Base-by-base conservation (phyloP, 2,113 vertebrate genomes). In the Theristicus caerulescens region DNA sequence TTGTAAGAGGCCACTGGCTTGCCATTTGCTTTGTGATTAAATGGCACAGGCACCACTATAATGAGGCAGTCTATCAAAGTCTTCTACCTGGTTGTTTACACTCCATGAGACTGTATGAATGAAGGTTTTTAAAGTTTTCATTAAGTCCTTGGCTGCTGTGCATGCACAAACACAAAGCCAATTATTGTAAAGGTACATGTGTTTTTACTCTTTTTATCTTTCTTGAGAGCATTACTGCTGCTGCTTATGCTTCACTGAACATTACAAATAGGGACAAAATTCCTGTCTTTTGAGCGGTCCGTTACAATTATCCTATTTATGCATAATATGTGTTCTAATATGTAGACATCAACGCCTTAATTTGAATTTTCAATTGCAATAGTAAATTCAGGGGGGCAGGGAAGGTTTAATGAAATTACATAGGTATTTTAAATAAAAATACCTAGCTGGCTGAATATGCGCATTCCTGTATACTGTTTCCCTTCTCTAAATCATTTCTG, bases 21-120 rank as follows among this genome's bases (percentile, higher is more conserved):
- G 69, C 70, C 1, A 0, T 91, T 85, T 94, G 83, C 61, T 88
- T 94, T 88, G 82, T 96, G 86, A 97, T 96, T 96, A 96, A 97
- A 94, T 49, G 46, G 94, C 70, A 80, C 34, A 82, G 85, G 77
- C 67, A 94, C 38, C 66, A 76, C 72, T 71, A 71, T 92, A 96
- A 97, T 92, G 78, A 92, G 77, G 92, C 85, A 94, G 85, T 96
- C 96, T 94, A 90, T 97, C 93, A 97, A 96, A 94, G 80, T 81
- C 94, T 93, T 85, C 91, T 94, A 89, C 88, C 66, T 80, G n/a
- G 73, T 90, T 96, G 92, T 96, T 97, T 97, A 97, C 72, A 90
- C 90, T 88, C 92, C 83, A 90, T 81, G 94, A 88, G 59, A 86
- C 44, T 88, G 29, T 85, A 86, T 84, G 90, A 97, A 94, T 87